A percentile compares a stretch with the other conserved stretches of the same genome.
These are phyloP conservation scores for Potorous gilbertii DNA, from an alignment of 2,797 vertebrate species.

Conservation along the genomic window DNA sequence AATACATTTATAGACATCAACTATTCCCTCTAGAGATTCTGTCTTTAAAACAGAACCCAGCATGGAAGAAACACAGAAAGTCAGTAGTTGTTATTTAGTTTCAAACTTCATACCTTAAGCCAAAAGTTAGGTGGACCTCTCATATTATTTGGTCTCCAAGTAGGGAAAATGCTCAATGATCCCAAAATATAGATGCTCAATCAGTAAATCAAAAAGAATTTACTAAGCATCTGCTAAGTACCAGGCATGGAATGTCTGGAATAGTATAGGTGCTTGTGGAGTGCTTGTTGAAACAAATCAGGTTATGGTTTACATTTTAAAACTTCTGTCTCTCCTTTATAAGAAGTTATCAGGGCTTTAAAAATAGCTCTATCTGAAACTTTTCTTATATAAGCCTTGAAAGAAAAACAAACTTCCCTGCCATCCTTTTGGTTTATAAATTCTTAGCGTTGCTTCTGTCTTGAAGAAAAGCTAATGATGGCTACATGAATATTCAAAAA, in stretches of 20 bases:
- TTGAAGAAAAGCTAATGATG: background rate
- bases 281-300: background rate
- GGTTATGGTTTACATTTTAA: constrained; percentile 50
- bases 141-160: constrained; percentile 29
- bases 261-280: background rate
- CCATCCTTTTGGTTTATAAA: background rate
- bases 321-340: constrained; percentile 35
- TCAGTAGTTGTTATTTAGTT: constrained; percentile 1
- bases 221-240: background rate
- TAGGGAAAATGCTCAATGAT: background rate
- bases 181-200: background rate
- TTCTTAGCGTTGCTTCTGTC: background rate
- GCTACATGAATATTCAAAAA: background rate
- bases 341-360: background rate
- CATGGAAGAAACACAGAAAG: background rate
- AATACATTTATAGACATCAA: background rate
- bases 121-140: constrained; percentile 35
- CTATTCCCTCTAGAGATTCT: constrained; percentile 6
- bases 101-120: background rate
- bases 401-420: constrained; percentile 16
- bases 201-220: background rate
- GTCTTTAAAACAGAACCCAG: constrained; percentile 56
- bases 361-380: background rate
- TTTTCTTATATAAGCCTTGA: background rate
- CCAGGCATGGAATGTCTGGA: background rate